Base-by-base conservation (phyloP, 2,113 vertebrate genomes). In the Lophura nycthemera region DNA sequence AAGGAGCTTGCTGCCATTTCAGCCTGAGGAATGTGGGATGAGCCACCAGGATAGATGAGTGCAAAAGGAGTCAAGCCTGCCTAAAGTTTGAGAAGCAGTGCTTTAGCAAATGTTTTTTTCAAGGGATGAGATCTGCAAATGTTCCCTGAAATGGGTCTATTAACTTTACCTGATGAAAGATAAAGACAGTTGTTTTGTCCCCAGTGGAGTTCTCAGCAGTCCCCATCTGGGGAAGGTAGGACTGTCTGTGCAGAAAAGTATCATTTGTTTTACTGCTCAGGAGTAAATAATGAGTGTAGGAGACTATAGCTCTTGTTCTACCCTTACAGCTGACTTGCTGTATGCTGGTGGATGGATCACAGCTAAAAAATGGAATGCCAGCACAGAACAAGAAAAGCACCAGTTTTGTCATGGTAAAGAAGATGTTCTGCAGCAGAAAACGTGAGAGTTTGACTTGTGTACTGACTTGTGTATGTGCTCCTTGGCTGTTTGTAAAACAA, bases 21-120 rank as follows among this genome's bases (percentile, higher is more conserved):
- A 83, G 45, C 50, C 50, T 78, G 88, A 83, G 86, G 86, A 94
- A 90, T 81, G 86, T 93, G 86, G 83, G 73, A 72, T 88, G 92
- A 93, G 88, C 83, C 65, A 78, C 70, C 65, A 47, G 72, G 86
- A 64, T 52, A 88, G 60, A 74, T 65, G 80, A 93, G 29, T 57
- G 34, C 30, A 60, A 56, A 86, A 81, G 56, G 71, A 73, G 48
- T 83, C 82, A 67, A 59, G 80, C 89, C 74, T 90, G 47, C 66
- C 43, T 74, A 6, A 67, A 88, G 54, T 83, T 89, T 59, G 76
- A 88, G 87, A 63, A 86, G 65, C 38, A 70, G 18, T 48, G 65
- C 77, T 89, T 86, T 60, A 78, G 65, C 52, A 86, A 20, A 69
- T 86, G 77, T 61, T 85, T 19, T 83, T 88, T 93, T 81, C 47